phyloP scores from a whole-genome alignment of 2,888 invertebrate genomes.

The Drosophila lutescens region DNA sequence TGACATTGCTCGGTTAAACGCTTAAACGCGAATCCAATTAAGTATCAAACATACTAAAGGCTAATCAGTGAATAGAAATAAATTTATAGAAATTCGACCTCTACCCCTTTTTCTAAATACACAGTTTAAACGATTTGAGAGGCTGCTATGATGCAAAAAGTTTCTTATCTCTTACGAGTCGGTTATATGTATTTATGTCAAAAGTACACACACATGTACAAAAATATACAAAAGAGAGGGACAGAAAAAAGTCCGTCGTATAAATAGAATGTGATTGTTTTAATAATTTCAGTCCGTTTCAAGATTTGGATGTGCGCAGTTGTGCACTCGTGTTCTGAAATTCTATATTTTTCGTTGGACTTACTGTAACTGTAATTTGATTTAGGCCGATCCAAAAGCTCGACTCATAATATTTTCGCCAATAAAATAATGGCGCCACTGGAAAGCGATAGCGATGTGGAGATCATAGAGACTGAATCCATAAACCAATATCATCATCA shows the following conservation, averaged over 20 bases:
- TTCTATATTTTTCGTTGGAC: neutral
- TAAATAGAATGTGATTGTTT: neutral
- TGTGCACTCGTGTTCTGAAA: neutral
- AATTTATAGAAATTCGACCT: neutral
- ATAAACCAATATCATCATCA: neutral
- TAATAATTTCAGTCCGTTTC: neutral
- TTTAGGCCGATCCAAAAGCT: too few species aligned
- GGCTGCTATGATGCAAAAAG: neutral
- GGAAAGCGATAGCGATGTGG: constrained; percentile 14
- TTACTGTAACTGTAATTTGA: neutral
- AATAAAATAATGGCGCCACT: neutral
- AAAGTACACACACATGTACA: too few species aligned
- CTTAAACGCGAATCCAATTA: neutral
- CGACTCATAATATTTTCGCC: neutral
- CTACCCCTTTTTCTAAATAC: neutral
- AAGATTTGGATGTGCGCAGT: neutral
- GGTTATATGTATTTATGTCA: too few species aligned
- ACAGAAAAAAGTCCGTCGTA: neutral
- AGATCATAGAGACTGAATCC: neutral
- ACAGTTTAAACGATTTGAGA: neutral
- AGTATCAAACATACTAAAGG: neutral
- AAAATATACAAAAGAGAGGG: too few species aligned
- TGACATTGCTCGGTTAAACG: neutral
- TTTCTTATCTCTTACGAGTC: neutral
- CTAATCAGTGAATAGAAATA: neutral